These are phyloP conservation scores for Halictus quadricinctus DNA, from an alignment of 2,888 invertebrate genomes.

Conservation along the genomic window DNA sequence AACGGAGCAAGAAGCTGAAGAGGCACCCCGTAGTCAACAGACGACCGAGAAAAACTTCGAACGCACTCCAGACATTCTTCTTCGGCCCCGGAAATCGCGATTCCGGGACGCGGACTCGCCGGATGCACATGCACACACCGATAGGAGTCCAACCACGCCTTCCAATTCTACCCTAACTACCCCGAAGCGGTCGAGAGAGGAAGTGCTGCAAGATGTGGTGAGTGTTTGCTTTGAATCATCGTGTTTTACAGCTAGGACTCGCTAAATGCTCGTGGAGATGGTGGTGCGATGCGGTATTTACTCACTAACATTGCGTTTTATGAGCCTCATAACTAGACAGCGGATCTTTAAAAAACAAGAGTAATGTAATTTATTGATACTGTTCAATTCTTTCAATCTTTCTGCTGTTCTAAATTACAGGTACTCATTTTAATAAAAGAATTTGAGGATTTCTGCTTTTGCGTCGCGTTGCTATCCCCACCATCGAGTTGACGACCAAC, in stretches of 20 bases:
- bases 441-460: background rate
- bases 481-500: too few relatives aligned
- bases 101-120: conserved; percentile 81
- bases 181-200: conserved; percentile 84
- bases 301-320: background rate
- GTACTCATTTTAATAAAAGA: background rate
- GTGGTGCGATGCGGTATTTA: background rate
- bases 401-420: too few relatives aligned
- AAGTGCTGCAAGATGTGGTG: conserved; percentile 88
- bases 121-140: conserved; percentile 70
- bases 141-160: conserved; percentile 72
- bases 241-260: background rate
- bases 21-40: conserved; percentile 67
- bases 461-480: too few relatives aligned
- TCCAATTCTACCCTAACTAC: conserved; percentile 57
- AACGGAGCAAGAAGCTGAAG: conserved; percentile 75
- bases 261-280: background rate
- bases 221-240: conserved; percentile 48
- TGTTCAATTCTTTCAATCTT: too few relatives aligned
- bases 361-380: too few relatives aligned
- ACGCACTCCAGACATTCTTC: conserved; percentile 76
- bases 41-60: conserved; percentile 73
- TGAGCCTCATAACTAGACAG: too few relatives aligned
- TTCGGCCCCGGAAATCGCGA: conserved; percentile 79
- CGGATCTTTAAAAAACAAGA: too few relatives aligned